phyloP scores from a whole-genome alignment of 1,140 invertebrate genomes.

The Ephestia elutella region DNA sequence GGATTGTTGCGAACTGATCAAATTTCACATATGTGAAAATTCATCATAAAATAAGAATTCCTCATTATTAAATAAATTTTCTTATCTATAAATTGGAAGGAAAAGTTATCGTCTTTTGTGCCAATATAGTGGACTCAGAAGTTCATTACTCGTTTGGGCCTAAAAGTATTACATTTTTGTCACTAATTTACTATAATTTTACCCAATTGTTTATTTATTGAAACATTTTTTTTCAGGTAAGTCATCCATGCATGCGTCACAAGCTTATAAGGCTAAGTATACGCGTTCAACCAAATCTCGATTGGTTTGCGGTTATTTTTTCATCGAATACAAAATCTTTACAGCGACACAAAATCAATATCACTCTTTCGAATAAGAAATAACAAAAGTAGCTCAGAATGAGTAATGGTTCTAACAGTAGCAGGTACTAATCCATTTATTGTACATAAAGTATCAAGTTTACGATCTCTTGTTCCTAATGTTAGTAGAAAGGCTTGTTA shows the following conservation, averaged over 20 bases:
- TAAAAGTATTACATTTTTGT: no score
- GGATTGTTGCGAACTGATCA: not conserved
- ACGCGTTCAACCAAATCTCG: no score
- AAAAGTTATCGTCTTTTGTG: no score
- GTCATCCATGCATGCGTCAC: slow-evolving; percentile 8
- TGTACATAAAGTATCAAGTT: not conserved
- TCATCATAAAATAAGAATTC: not conserved
- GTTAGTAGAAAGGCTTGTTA: not conserved
- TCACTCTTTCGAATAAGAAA: not conserved
- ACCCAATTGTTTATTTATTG: no score
- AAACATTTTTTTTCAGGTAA: slow-evolving; percentile 32
- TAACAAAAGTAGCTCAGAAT: no score
- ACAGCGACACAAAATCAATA: not conserved
- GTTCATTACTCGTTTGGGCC: no score
- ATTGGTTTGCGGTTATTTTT: not conserved
- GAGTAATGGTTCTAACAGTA: not conserved
- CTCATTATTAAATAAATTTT: not conserved
- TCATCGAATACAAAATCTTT: no score
- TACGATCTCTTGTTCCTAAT: slow-evolving; percentile 1
- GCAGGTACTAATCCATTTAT: not conserved
- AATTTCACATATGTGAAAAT: not conserved
- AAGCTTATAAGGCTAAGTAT: not conserved
- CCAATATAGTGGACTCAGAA: no score
- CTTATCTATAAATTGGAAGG: no score
- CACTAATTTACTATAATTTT: no score